Evolutionary conservation across 2,888 invertebrate species (phyloP), one percentile per base, ranked within the genome.

Genomic region (Eremobia ochroleuca): DNA sequence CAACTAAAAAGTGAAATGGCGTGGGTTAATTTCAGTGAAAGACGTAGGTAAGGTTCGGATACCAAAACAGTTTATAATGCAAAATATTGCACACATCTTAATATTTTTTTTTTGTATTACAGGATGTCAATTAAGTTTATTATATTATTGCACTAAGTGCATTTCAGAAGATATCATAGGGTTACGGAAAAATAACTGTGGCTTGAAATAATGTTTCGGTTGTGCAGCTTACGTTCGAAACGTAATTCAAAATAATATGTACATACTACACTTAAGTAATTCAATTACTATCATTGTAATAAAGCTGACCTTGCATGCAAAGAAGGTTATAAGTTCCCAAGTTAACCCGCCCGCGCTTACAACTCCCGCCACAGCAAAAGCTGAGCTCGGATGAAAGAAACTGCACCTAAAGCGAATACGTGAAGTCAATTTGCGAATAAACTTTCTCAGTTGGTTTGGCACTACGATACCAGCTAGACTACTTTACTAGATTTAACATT

Each of bases 381-480:
- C 93, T 92, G 91, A 94, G 94, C 93, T 91, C 82, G 92, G 94
- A 94, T 95, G 94, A 96, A 96, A 96, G 96, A 96, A 97, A 96
- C 92, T 96, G 96, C 96, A 96, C 93, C 94, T 96, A 94, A 94
- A 95, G 96, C 96, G 96, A 95, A 96, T 96, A 96, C 96, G 95
- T 94, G 95, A 91, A 96, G 96, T 96, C 96, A 96, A 97, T 97
- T 97, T 96, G 96, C 93, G 95, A 96, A 95, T 94, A 95, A 96
- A 96, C 92, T 96, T 96, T 91, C 89, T 91, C 92, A 93, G 95
- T 96, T 94, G 94, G 94, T 92, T 88, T 92, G 94, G 92, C 92
- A 92, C 91, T 91, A 90, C 92, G 92, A 90, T 90, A 88, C 89
- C 70, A 85, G 84, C 81, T 71, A 87, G 85, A 88, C 89, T 86